Percentiles rank a stretch among this genome's conserved stretches.
Conservation (phyloP, 2,113 vertebrate species). For the Eublepharis macularius region DNA sequence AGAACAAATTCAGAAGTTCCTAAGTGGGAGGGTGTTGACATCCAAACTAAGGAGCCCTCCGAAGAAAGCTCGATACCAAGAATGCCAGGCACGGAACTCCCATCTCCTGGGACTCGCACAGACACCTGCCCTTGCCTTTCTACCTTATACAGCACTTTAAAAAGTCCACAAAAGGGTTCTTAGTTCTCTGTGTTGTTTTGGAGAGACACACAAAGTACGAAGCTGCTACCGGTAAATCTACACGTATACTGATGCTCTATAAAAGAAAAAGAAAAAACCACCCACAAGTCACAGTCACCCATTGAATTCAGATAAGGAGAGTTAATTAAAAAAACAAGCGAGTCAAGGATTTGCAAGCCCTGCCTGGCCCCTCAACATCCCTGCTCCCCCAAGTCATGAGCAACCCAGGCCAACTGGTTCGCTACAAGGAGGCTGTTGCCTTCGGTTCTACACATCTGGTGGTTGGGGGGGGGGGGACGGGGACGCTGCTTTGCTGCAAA, state of each 20-base stretch:
- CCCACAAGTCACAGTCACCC: conserved; percentile 7
- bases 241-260: conserved; percentile 23
- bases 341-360: neutral
- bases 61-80: neutral
- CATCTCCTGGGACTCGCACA: too few relatives aligned
- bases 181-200: neutral
- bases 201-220: conserved; percentile 26
- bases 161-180: conserved; percentile 12
- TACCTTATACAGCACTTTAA: conserved; percentile 20
- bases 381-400: neutral
- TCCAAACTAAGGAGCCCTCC: neutral
- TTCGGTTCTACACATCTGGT: too few relatives aligned
- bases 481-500: too few relatives aligned
- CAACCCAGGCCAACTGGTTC: neutral
- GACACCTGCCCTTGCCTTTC: neutral
- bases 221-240: conserved; percentile 17
- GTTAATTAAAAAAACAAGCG: rapidly evolving
- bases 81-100: neutral
- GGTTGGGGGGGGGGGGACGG: too few relatives aligned
- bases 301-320: neutral
- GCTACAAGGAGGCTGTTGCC: too few relatives aligned
- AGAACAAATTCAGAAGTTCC: neutral
- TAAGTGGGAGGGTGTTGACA: neutral
- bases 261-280: conserved; percentile 35
- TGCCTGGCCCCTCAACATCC: neutral